Conservation (phyloP, 2,888 invertebrate species). For the Plusia festucae region DNA sequence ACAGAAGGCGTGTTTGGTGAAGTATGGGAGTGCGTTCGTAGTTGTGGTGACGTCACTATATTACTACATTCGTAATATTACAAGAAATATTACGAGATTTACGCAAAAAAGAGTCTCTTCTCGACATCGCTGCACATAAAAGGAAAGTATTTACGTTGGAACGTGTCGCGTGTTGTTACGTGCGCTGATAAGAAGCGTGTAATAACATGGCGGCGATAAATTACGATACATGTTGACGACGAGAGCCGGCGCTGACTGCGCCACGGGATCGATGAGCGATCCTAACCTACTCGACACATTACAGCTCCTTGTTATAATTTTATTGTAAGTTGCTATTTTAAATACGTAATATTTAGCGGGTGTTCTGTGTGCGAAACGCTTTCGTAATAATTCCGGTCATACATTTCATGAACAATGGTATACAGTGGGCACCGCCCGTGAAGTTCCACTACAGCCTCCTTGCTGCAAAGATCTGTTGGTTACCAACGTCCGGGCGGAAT, state of each 20-base stretch:
- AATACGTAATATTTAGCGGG: neutral
- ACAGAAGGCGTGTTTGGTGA: slow-evolving; percentile 14
- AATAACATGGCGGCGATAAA: slow-evolving; percentile 34
- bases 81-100: slow-evolving; percentile 40
- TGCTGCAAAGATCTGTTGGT: neutral
- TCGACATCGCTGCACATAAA: slow-evolving; percentile 23
- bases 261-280: neutral
- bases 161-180: slow-evolving; percentile 18
- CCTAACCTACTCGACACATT: neutral
- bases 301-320: neutral
- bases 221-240: slow-evolving; percentile 11
- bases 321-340: neutral
- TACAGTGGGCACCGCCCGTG: slow-evolving; percentile 5
- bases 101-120: slow-evolving; percentile 42
- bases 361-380: neutral
- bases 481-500: neutral
- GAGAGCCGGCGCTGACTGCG: neutral
- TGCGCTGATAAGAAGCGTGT: slow-evolving; percentile 17
- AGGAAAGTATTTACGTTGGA: slow-evolving; percentile 27
- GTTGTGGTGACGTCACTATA: slow-evolving; percentile 17
- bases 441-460: neutral
- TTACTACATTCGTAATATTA: slow-evolving; percentile 29
- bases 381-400: neutral
- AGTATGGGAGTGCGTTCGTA: slow-evolving; percentile 19
- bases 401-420: slow-evolving; percentile 10